Percentiles rank a stretch among this genome's conserved stretches.
These are phyloP conservation scores for Leptonema lineaticorne DNA, from an alignment of 1,140 invertebrate genomes.

Conservation along the genomic window DNA sequence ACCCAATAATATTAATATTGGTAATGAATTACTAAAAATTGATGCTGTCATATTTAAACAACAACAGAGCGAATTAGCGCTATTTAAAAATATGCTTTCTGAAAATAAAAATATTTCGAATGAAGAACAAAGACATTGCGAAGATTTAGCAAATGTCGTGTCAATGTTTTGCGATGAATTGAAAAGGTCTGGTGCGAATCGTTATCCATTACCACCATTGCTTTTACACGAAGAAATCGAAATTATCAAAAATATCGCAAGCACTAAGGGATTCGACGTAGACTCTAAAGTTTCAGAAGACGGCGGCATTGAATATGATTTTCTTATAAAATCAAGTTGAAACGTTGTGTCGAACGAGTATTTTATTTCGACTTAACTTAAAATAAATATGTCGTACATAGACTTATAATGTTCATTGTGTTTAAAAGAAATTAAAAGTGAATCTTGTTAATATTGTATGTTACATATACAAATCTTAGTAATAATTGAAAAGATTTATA, in stretches of 20 bases:
- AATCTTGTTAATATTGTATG: no score
- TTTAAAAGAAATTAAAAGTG: no score
- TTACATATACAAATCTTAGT: no score
- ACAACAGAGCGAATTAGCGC: neutral
- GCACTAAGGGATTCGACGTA: neutral
- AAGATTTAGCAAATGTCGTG: neutral
- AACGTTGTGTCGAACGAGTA: neutral
- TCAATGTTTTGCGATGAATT: neutral
- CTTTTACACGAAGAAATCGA: neutral
- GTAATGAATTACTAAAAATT: neutral
- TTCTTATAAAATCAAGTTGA: neutral
- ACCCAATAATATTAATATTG: slow-evolving; percentile 10
- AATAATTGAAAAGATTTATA: no score
- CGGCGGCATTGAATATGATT: neutral
- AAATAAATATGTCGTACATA: no score
- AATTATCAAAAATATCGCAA: neutral
- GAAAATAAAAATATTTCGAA: neutral
- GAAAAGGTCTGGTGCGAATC: neutral
- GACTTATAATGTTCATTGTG: no score
- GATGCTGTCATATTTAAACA: neutral
- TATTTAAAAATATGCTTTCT: neutral
- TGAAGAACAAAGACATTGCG: neutral
- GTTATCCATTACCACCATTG: neutral
- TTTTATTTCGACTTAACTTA: neutral
- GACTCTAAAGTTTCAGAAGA: neutral